A percentile compares a stretch with the other conserved stretches of the same genome.
Evolutionary conservation across 2,888 invertebrate species (phyloP).

Genomic region (Rhingia rostrata): DNA sequence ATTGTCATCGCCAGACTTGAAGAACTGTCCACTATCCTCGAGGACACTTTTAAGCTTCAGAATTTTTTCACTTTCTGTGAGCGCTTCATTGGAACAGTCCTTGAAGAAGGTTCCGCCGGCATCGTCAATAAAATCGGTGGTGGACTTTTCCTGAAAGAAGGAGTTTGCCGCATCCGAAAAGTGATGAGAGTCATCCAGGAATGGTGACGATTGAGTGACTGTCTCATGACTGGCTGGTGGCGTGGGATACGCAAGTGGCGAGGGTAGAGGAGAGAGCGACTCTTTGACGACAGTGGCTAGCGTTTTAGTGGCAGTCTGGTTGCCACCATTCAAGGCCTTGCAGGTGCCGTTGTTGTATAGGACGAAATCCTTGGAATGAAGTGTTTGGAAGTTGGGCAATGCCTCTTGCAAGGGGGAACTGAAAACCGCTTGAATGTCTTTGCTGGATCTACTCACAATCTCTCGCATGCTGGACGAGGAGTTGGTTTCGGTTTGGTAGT

Average conservation of each 20-base stretch:
- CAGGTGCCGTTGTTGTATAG: slow-evolving; percentile 80
- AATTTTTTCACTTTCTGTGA: slow-evolving; percentile 82
- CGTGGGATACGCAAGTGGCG: slow-evolving; percentile 91
- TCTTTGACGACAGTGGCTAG: slow-evolving; percentile 66
- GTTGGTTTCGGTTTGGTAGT: slow-evolving; percentile 76
- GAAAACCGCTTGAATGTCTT: slow-evolving; percentile 88
- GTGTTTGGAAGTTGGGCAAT: slow-evolving; percentile 91
- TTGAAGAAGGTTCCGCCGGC: slow-evolving; percentile 79
- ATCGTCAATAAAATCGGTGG: slow-evolving; percentile 78
- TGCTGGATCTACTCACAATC: slow-evolving; percentile 73
- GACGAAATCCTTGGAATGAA: slow-evolving; percentile 85
- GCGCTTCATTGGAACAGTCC: slow-evolving; percentile 76
- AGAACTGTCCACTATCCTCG: slow-evolving; percentile 78
- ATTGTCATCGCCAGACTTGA: slow-evolving; percentile 67
- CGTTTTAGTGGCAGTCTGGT: slow-evolving; percentile 78
- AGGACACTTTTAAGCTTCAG: slow-evolving; percentile 82
- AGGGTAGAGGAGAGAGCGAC: slow-evolving; percentile 86
- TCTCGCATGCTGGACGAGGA: slow-evolving; percentile 78
- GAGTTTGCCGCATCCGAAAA: slow-evolving; percentile 81
- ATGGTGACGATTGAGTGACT: slow-evolving; percentile 82
- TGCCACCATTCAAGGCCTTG: slow-evolving; percentile 79
- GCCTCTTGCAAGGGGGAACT: slow-evolving; percentile 91
- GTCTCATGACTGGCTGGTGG: slow-evolving; percentile 95
- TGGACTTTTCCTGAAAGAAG: slow-evolving; percentile 81
- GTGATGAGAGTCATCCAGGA: slow-evolving; percentile 81